phyloP scores from a whole-genome alignment of 2,888 invertebrate species.

The Bimastos eiseni region DNA sequence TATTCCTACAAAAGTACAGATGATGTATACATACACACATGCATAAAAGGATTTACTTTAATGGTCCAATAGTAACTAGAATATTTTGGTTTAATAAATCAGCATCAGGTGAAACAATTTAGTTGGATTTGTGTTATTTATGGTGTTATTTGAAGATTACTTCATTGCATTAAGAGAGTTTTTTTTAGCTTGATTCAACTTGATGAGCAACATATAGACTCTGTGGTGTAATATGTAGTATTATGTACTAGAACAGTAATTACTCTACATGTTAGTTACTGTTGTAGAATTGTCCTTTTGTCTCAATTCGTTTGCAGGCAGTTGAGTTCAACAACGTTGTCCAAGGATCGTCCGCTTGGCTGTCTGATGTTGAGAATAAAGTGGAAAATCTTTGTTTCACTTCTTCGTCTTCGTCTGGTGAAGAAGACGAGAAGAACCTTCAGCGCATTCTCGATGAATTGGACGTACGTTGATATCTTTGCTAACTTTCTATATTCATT shows the following conservation, averaged over 20 bases:
- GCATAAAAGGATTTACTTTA: background rate
- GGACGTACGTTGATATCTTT: constrained; percentile 49
- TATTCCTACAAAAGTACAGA: background rate
- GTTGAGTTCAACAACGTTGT: constrained; percentile 61
- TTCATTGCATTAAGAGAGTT: background rate
- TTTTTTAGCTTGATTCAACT: background rate
- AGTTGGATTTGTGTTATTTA: background rate
- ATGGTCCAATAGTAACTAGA: background rate
- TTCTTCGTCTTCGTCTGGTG: constrained; percentile 48
- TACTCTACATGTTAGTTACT: background rate
- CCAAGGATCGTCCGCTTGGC: constrained; percentile 57
- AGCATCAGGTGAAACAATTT: background rate
- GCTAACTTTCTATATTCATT: background rate
- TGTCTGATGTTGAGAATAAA: constrained; percentile 59
- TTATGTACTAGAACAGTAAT: too few species aligned
- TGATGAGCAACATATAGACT: background rate
- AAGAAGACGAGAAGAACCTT: constrained; percentile 56
- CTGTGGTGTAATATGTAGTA: too few species aligned
- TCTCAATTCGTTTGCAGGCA: constrained; percentile 48
- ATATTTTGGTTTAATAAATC: background rate
- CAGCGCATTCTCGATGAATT: constrained; percentile 58
- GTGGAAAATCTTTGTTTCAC: constrained; percentile 51
- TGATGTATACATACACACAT: background rate
- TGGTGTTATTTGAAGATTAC: background rate
- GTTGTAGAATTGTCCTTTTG: background rate